These are phyloP conservation scores for Belonocnema kinseyi DNA, from an alignment of 1,140 invertebrate genomes.

Conservation along the genomic window DNA sequence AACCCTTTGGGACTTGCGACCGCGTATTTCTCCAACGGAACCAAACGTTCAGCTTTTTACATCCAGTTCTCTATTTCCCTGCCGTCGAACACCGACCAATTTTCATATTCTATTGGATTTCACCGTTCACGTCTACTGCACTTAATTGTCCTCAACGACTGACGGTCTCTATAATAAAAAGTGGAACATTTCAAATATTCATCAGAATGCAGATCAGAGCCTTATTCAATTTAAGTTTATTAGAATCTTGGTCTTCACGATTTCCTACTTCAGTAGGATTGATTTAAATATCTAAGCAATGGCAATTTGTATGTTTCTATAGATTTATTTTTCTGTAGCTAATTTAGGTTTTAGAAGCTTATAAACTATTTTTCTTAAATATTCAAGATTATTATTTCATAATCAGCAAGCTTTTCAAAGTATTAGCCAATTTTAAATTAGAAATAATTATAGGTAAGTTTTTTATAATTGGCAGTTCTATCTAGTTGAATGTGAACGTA, in stretches of 20 bases:
- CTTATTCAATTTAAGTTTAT: neutral
- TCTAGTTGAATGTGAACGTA: too few species aligned
- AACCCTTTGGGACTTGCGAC: constrained; percentile 64
- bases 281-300: too few species aligned
- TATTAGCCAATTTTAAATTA: too few species aligned
- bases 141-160: constrained; percentile 52
- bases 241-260: neutral
- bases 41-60: constrained; percentile 59
- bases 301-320: too few species aligned
- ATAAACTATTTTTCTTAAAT: too few species aligned
- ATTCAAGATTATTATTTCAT: too few species aligned
- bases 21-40: constrained; percentile 51
- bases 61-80: constrained; percentile 32
- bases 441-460: too few species aligned
- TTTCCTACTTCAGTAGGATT: neutral
- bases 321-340: too few species aligned
- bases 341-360: too few species aligned
- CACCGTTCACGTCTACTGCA: constrained; percentile 56
- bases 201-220: constrained; percentile 7
- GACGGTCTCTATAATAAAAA: constrained; percentile 1
- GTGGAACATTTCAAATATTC: constrained; percentile 17
- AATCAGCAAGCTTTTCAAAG: too few species aligned
- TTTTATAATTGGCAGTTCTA: too few species aligned
- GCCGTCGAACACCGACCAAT: constrained; percentile 68
- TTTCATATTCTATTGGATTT: constrained; percentile 72